Conservation (phyloP, 2,888 invertebrate genomes). For the Drosophila pegasa region DNA sequence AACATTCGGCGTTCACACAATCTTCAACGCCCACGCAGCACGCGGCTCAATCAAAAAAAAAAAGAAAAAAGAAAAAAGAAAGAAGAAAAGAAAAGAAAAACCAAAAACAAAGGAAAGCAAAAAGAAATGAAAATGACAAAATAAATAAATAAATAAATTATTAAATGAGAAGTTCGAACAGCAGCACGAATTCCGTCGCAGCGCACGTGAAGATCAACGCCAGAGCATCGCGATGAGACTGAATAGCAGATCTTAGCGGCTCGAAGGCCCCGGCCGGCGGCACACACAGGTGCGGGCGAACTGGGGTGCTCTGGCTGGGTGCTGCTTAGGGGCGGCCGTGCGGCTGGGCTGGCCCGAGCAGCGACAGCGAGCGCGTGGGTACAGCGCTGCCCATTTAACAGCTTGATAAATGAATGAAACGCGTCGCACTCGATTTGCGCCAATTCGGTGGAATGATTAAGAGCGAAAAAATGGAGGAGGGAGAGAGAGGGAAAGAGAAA, state of each 20-base stretch:
- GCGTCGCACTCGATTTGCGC: conserved; percentile 43
- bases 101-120: too few species aligned
- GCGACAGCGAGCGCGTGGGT: conserved; percentile 30
- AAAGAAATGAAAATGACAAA: background rate
- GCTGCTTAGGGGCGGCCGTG: conserved; percentile 7
- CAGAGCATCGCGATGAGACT: conserved; percentile 77
- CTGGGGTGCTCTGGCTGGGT: background rate
- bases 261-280: conserved; percentile 30
- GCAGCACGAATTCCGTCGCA: conserved; percentile 39
- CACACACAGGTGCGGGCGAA: conserved; percentile 9
- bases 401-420: conserved; percentile 67
- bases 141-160: conserved; percentile 10
- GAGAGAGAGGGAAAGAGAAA: background rate
- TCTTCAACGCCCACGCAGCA: conserved; percentile 35
- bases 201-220: conserved; percentile 73
- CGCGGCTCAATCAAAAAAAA: conserved; percentile 25
- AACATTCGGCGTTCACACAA: conserved; percentile 23
- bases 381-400: conserved; percentile 56
- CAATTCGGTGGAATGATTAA: conserved; percentile 11
- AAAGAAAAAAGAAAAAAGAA: too few species aligned
- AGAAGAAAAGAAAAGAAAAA: too few species aligned
- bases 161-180: conserved; percentile 13
- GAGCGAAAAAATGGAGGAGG: background rate
- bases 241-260: conserved; percentile 39
- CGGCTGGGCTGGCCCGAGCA: background rate